Percentiles rank a stretch among this genome's conserved stretches.
These are phyloP conservation scores for Eleutherodactylus coqui DNA, from an alignment of 2,797 vertebrate genomes.

Conservation along the genomic window DNA sequence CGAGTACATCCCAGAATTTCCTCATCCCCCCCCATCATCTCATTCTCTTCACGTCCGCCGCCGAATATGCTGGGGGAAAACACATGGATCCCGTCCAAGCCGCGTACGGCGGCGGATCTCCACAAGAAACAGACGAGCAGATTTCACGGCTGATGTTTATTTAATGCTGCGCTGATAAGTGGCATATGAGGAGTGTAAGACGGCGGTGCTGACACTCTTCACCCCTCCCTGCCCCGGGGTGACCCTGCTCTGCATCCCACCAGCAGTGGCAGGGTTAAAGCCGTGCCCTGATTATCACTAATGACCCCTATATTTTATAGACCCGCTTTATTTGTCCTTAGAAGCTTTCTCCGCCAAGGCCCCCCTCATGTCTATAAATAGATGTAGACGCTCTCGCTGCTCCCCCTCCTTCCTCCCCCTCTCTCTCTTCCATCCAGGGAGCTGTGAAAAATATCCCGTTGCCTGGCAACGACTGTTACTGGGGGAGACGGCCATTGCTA, in stretches of 20 bases:
- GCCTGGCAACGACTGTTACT: conserved; percentile 49
- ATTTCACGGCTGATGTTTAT: conserved; percentile 8
- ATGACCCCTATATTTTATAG: not conserved
- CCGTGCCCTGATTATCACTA: not conserved
- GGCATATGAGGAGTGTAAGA: not conserved
- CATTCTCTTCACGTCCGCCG: not conserved
- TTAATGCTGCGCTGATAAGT: not conserved
- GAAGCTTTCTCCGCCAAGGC: conserved; percentile 9
- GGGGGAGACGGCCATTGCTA: conserved; percentile 61
- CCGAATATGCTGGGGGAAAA: too few relatives aligned
- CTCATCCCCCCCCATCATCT: not conserved
- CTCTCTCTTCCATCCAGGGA: conserved; percentile 21
- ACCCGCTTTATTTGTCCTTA: conserved; percentile 36
- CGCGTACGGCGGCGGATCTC: not conserved
- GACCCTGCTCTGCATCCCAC: not conserved
- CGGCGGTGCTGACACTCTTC: not conserved
- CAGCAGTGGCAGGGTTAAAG: conserved; percentile 1
- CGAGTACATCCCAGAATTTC: not conserved
- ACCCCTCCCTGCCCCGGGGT: too few relatives aligned
- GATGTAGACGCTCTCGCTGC: not conserved
- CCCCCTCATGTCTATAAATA: conserved; percentile 53
- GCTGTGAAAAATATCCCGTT: conserved; percentile 53
- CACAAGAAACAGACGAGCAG: not conserved
- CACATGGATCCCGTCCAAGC: not conserved
- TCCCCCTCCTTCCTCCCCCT: not conserved